These are phyloP conservation scores for Trinorchestia longiramus DNA, from an alignment of 1,140 invertebrate species.

Conservation along the genomic window DNA sequence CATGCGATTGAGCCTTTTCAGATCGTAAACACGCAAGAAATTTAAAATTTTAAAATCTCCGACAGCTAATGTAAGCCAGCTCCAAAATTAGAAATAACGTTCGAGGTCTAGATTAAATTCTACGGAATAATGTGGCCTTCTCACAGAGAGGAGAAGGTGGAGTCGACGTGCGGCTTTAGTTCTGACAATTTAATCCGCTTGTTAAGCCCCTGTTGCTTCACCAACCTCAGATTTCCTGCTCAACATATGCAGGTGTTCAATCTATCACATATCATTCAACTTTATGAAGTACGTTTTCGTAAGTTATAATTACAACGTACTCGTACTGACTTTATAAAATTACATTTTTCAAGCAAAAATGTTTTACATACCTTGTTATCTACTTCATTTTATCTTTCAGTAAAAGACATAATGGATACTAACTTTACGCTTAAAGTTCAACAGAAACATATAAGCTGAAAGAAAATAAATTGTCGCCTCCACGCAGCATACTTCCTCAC, in stretches of 20 bases:
- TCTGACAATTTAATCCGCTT: neutral
- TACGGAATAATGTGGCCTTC: neutral
- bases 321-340: too few relatives aligned
- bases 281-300: too few relatives aligned
- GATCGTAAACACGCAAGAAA: neutral
- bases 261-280: too few relatives aligned
- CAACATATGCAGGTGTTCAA: neutral
- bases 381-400: too few relatives aligned
- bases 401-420: too few relatives aligned
- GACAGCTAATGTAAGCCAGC: neutral
- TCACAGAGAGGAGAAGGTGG: neutral
- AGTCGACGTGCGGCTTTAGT: neutral
- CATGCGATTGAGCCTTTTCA: neutral
- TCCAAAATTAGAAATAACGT: neutral
- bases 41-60: neutral
- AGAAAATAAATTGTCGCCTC: too few relatives aligned
- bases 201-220: neutral
- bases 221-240: neutral
- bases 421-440: too few relatives aligned
- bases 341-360: too few relatives aligned
- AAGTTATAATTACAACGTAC: too few relatives aligned
- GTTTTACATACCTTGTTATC: too few relatives aligned
- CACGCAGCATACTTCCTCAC: too few relatives aligned
- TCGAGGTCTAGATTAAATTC: neutral
- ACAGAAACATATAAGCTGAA: too few relatives aligned